Percentiles rank a stretch among this genome's conserved stretches.
phyloP scores from a whole-genome alignment of 2,113 vertebrate species.

The Cynocephalus volans region DNA sequence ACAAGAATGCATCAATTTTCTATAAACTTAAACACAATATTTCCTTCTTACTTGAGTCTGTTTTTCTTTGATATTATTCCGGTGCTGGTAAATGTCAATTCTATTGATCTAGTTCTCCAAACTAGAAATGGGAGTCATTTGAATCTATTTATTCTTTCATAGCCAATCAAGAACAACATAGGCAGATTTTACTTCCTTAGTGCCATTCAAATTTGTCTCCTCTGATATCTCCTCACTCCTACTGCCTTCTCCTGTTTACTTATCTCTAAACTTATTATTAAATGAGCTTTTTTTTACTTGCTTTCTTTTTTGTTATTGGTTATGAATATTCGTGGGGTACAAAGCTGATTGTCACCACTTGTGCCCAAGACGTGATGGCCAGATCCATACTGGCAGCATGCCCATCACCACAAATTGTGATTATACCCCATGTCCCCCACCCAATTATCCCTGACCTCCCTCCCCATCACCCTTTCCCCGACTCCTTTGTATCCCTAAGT shows the following conservation, averaged over 20 bases:
- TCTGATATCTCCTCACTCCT: background rate
- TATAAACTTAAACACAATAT: background rate
- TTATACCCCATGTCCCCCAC: too few species aligned
- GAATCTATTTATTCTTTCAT: background rate
- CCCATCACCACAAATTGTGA: too few species aligned
- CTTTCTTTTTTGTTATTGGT: too few species aligned
- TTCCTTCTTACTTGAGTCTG: background rate
- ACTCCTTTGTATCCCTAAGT: too few species aligned
- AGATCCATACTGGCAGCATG: too few species aligned
- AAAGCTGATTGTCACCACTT: too few species aligned
- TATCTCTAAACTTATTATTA: background rate
- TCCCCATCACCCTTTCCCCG: too few species aligned
- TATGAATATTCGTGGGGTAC: too few species aligned
- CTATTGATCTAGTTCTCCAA: background rate
- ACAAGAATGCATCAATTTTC: background rate
- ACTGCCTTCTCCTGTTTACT: background rate
- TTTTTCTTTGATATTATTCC: background rate
- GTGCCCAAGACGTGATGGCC: too few species aligned
- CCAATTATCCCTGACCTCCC: too few species aligned
- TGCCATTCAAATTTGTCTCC: background rate
- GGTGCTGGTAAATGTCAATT: background rate
- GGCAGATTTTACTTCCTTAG: background rate
- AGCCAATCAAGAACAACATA: background rate
- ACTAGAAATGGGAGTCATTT: background rate
- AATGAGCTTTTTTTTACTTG: background rate